These are phyloP conservation scores for Apaloderma vittatum DNA, from an alignment of 2,113 vertebrate genomes.

Conservation along the genomic window DNA sequence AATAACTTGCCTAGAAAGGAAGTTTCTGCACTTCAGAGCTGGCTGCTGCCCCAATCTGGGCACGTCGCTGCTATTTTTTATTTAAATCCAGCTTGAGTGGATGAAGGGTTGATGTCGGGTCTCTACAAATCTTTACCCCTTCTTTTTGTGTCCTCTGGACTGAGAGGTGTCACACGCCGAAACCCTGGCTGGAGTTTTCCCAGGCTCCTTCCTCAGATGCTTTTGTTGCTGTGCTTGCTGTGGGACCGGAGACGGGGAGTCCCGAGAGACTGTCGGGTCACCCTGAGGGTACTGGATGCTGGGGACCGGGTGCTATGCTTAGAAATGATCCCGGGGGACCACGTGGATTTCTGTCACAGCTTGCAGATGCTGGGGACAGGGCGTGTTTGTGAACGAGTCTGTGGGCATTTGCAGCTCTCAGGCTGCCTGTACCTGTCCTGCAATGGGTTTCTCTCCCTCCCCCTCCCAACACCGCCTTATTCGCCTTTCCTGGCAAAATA, in stretches of 20 bases:
- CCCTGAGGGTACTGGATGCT: not conserved
- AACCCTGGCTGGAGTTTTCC: slow-evolving; percentile 46
- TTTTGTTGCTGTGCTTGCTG: not conserved
- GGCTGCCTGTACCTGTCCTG: not conserved
- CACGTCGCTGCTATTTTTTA: not conserved
- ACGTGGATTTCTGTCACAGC: not conserved
- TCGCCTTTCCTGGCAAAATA: slow-evolving; percentile 50
- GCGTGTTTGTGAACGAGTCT: not conserved
- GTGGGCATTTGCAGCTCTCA: not conserved
- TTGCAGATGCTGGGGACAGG: not conserved
- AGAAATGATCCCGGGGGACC: not conserved
- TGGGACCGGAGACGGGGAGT: not conserved
- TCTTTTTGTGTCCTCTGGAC: not conserved
- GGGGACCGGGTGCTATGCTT: not conserved
- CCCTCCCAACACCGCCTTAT: rapidly evolving
- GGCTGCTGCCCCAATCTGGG: slow-evolving; percentile 46
- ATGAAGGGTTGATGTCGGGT: not conserved
- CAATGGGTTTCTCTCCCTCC: not conserved
- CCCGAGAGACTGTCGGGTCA: not conserved
- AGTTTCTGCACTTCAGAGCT: slow-evolving; percentile 58
- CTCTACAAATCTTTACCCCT: not conserved
- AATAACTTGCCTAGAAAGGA: slow-evolving; percentile 75
- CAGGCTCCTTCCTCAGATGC: slow-evolving; percentile 21
- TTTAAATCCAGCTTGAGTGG: slow-evolving; percentile 1
- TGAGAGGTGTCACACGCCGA: not conserved